A percentile compares a stretch with the other conserved stretches of the same genome.
Evolutionary conservation across 2,888 invertebrate species (phyloP).

Genomic region (Apamea epomidion): DNA sequence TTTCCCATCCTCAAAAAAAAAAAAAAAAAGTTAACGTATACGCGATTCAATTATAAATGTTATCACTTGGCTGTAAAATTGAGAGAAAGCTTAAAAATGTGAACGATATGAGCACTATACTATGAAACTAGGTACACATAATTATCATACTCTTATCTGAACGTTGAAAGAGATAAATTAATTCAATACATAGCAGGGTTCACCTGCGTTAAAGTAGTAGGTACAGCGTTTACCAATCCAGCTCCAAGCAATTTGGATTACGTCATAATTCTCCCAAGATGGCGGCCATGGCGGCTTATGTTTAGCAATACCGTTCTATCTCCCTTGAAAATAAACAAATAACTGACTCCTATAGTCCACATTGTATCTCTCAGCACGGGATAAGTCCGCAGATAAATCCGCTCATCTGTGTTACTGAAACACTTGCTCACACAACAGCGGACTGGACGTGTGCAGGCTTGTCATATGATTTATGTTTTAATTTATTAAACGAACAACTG

Average conservation of each 20-base stretch:
- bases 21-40: not conserved
- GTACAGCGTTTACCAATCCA: not conserved
- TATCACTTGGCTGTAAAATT: not conserved
- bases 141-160: not conserved
- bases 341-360: conserved; percentile 12
- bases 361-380: not conserved
- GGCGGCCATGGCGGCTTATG: not conserved
- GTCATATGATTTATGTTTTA: conserved; percentile 38
- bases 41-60: not conserved
- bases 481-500: conserved; percentile 30
- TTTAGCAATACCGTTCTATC: conserved; percentile 14
- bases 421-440: not conserved
- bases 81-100: not conserved
- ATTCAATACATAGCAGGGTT: not conserved
- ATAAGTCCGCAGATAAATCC: conserved; percentile 15
- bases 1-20: too few species aligned
- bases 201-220: not conserved
- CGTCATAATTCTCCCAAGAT: conserved; percentile 36
- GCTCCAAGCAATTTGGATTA: conserved; percentile 46
- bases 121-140: not conserved
- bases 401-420: conserved; percentile 7
- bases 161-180: conserved; percentile 9
- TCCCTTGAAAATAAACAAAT: conserved; percentile 17
- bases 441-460: conserved; percentile 1
- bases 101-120: not conserved